Conservation (phyloP, 2,113 vertebrate genomes). For the Neolamprologus kungweensis region DNA sequence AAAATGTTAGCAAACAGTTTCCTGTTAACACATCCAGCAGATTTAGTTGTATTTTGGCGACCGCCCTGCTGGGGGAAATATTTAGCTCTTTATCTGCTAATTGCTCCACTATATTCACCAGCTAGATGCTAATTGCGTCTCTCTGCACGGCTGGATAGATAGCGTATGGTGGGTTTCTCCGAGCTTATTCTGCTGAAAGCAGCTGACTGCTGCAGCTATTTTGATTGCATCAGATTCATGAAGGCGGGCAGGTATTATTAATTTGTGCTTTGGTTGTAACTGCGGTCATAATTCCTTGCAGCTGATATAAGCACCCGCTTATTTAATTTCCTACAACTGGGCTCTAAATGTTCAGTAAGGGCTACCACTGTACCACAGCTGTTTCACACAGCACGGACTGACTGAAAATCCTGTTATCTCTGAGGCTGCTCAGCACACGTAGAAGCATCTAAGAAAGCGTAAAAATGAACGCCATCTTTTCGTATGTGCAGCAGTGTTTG, state of each 20-base stretch:
- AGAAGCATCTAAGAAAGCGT: not conserved
- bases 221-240: not conserved
- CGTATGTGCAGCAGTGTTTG: not conserved
- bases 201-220: not conserved
- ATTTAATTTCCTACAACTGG: not conserved
- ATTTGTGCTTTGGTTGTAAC: not conserved
- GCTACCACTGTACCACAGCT: not conserved
- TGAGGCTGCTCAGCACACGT: not conserved
- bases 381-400: not conserved
- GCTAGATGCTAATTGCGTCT: not conserved
- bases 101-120: not conserved
- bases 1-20: not conserved
- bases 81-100: not conserved
- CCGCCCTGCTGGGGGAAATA: not conserved
- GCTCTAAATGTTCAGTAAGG: not conserved
- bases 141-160: not conserved
- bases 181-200: not conserved
- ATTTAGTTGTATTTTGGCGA: not conserved
- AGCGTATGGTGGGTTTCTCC: not conserved
- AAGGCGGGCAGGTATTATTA: not conserved
- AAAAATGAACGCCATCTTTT: not conserved
- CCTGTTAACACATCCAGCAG: not conserved
- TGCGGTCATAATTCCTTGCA: not conserved
- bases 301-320: not conserved
- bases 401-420: conserved; percentile 6